Evolutionary conservation across 53 echinoderm and acorn worm species (phyloP).

Genomic region (Patiria pectinifera): DNA sequence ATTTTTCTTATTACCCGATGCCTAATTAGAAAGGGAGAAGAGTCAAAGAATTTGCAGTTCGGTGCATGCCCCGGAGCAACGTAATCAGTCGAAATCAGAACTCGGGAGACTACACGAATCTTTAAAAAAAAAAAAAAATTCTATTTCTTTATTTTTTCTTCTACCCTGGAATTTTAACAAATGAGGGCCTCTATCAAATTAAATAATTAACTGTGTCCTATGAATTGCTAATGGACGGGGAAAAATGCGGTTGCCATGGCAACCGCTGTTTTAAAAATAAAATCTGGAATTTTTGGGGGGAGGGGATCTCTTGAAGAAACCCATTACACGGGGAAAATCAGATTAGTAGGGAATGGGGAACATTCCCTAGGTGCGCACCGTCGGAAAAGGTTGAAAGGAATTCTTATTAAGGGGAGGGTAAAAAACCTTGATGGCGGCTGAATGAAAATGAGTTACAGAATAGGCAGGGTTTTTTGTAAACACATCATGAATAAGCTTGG

Average conservation of each 20-base stretch:
- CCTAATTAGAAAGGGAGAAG: conserved; percentile 20
- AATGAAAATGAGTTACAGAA: too few species aligned
- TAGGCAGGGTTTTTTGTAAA: too few species aligned
- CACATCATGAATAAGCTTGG: too few species aligned
- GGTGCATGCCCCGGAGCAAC: not conserved
- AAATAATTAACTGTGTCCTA: not conserved
- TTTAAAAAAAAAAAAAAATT: not conserved
- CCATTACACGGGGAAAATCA: too few species aligned
- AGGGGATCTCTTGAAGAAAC: not conserved
- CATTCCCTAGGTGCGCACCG: too few species aligned
- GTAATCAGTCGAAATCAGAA: not conserved
- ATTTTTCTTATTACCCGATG: conserved; percentile 12
- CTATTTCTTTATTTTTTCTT: not conserved
- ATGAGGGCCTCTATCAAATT: not conserved
- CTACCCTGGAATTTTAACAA: not conserved
- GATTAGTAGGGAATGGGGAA: too few species aligned
- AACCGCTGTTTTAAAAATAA: not conserved
- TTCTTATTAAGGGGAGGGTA: too few species aligned
- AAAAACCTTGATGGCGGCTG: too few species aligned
- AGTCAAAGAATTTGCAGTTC: not conserved
- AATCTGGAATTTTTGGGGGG: not conserved
- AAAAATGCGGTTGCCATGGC: not conserved
- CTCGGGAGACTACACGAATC: not conserved
- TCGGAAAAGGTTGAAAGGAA: too few species aligned
- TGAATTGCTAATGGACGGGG: not conserved